These are phyloP conservation scores for Apodemus speciosus DNA, from an alignment of 2,113 vertebrate genomes.

Conservation along the genomic window DNA sequence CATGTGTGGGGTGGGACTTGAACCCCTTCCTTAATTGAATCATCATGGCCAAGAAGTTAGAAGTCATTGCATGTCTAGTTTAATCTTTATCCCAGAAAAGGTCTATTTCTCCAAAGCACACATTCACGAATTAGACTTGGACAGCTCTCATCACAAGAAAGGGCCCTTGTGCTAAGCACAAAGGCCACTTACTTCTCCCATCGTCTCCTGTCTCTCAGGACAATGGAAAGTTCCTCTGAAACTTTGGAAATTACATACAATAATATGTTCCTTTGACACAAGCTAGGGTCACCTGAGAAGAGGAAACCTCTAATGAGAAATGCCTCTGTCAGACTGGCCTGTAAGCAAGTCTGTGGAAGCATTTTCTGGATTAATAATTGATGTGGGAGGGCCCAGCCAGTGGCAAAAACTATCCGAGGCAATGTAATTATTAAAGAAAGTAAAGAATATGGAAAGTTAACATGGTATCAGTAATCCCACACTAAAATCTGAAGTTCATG, in stretches of 20 bases:
- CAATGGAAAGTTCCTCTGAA: slow-evolving; percentile 56
- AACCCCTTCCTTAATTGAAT: neutral
- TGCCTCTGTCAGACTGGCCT: no score
- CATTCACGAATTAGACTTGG: neutral
- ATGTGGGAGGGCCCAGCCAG: no score
- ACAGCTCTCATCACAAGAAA: neutral
- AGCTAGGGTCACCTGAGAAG: no score
- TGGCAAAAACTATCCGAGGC: slow-evolving; percentile 33
- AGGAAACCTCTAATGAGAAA: no score
- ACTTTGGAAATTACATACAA: slow-evolving; percentile 40
- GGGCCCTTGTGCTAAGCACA: neutral
- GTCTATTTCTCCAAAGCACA: slow-evolving; percentile 19
- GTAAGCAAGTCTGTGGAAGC: no score
- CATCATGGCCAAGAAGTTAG: neutral
- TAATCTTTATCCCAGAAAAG: neutral
- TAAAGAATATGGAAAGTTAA: slow-evolving; percentile 59
- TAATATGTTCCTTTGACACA: neutral
- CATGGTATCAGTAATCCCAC: slow-evolving; percentile 48
- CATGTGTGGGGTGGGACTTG: neutral
- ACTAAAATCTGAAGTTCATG: slow-evolving; percentile 67
- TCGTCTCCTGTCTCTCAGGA: slow-evolving; percentile 9
- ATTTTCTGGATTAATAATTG: no score
- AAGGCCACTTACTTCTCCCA: slow-evolving; percentile 31
- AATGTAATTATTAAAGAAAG: slow-evolving; percentile 56
- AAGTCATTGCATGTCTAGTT: neutral